phyloP scores from a whole-genome alignment of 2,113 vertebrate species.

The Solea solea region DNA sequence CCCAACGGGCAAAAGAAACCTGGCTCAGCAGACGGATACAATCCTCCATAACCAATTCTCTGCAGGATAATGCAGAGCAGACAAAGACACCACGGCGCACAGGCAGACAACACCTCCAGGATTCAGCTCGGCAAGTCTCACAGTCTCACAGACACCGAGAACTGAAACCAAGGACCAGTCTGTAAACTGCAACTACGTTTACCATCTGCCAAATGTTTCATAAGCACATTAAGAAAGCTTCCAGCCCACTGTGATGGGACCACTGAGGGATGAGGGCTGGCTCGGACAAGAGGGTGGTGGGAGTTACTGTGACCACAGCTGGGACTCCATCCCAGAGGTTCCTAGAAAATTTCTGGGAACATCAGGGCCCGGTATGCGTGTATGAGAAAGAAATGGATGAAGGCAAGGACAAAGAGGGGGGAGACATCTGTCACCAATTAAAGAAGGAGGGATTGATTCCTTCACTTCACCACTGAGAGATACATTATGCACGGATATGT shows the following conservation, averaged over 20 bases:
- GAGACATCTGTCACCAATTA: conserved; percentile 73
- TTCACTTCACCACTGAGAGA: conserved; percentile 33
- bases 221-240: conserved; percentile 27
- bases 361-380: conserved; percentile 47
- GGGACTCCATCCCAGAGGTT: conserved; percentile 67
- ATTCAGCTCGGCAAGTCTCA: conserved; percentile 35
- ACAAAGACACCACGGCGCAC: conserved; percentile 53
- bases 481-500: conserved; percentile 28
- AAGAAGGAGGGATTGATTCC: conserved; percentile 39
- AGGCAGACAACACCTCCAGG: conserved; percentile 44
- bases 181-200: conserved; percentile 34
- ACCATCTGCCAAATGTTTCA: conserved; percentile 51
- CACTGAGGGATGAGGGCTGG: conserved; percentile 37
- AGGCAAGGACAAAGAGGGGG: conserved; percentile 13
- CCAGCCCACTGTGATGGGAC: conserved; percentile 39
- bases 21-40: conserved; percentile 65
- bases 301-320: conserved; percentile 59
- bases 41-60: conserved; percentile 68
- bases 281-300: conserved; percentile 43
- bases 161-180: conserved; percentile 30
- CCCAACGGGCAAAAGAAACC: conserved; percentile 60
- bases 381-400: conserved; percentile 25
- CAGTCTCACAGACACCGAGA: conserved; percentile 11
- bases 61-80: conserved; percentile 48
- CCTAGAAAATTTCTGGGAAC: conserved; percentile 64